Conservation (phyloP, 1,140 invertebrate genomes). For the Achatina immaculata region DNA sequence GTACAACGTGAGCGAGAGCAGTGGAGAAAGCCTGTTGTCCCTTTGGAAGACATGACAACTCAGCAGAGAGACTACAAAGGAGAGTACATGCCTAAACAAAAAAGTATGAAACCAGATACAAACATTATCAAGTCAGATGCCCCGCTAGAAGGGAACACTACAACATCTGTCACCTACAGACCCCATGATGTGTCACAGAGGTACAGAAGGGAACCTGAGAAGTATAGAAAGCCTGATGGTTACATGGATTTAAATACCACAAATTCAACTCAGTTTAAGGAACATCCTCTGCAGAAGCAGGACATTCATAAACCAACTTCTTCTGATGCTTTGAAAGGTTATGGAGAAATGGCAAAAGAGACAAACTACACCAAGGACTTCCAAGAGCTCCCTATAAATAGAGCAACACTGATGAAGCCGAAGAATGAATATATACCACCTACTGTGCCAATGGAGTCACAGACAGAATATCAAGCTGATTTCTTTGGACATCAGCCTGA, state of each 20-base stretch:
- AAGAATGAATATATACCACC: constrained; percentile 43
- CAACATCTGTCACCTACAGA: constrained; percentile 13
- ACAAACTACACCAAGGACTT: constrained; percentile 28
- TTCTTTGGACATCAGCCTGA: constrained; percentile 32
- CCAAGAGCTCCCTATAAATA: not conserved
- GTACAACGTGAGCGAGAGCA: constrained; percentile 7
- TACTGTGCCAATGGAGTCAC: constrained; percentile 22
- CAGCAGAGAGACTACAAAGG: constrained; percentile 34
- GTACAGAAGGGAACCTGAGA: constrained; percentile 18
- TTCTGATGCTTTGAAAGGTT: constrained; percentile 35
- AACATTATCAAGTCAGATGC: constrained; percentile 25
- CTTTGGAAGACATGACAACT: constrained; percentile 26
- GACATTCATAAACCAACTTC: constrained; percentile 32
- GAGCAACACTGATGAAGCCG: constrained; percentile 29
- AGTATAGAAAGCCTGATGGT: constrained; percentile 38
- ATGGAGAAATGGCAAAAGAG: constrained; percentile 26
- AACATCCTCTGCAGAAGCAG: constrained; percentile 25
- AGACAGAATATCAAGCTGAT: constrained; percentile 32
- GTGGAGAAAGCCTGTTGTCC: constrained; percentile 27
- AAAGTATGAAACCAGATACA: constrained; percentile 31
- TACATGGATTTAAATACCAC: constrained; percentile 42
- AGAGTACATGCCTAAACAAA: constrained; percentile 30
- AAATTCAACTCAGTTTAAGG: constrained; percentile 21
- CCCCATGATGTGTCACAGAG: constrained; percentile 25
- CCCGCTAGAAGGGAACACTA: constrained; percentile 33